Base-by-base conservation (phyloP, 2,113 vertebrate genomes). In the Antechinus flavipes region DNA sequence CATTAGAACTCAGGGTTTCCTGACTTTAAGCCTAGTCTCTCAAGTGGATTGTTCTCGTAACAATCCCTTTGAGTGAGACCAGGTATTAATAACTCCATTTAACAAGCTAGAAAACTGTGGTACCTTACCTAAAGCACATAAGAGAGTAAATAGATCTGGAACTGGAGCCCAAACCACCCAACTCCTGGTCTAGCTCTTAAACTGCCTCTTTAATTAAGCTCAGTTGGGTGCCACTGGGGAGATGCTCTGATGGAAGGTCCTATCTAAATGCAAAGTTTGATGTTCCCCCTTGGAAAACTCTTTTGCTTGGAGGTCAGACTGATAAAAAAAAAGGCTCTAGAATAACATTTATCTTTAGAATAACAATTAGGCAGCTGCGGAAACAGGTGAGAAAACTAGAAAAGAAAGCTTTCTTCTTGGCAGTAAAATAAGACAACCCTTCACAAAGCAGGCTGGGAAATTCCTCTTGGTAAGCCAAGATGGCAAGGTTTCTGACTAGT, bases 241-340 rank as follows among this genome's bases (percentile, higher is more conserved):
- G 35, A 84, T 8, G 16, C 22, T 42, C 68, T 84, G 14, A 22
- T 42, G 68, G 90, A 90, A 90, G 90, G 49, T 47, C 47, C 46
- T 12, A 90, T 26, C 27, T 26, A 90, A 90, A 90, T 90, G 89
- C 26, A 50, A 90, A 46, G 89, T 47, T 90, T 90, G 90, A 90
- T 30, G 47, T 52, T 90, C 25, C 27, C 92, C 95, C 97, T 98
- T 90, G n/a, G 96, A 97, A 97, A 97, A 96, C 96, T 96, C 97
- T 94, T 97, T 96, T 97, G 98, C 96, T 90, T 97, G 97, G 97
- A 98, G 97, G 98, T 98, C 97, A 98, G 97, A 96, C 95, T 97
- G 97, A 96, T 97, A 97, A 98, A 92, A 96, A 96, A 98, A 95
- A 96, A 98, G 97, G 23, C 14, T 89, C 50, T 52, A 61, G 92